Evolutionary conservation across 2,113 vertebrate species (phyloP), one percentile per base, ranked within the genome.

Genomic region (Pteronura brasiliensis): DNA sequence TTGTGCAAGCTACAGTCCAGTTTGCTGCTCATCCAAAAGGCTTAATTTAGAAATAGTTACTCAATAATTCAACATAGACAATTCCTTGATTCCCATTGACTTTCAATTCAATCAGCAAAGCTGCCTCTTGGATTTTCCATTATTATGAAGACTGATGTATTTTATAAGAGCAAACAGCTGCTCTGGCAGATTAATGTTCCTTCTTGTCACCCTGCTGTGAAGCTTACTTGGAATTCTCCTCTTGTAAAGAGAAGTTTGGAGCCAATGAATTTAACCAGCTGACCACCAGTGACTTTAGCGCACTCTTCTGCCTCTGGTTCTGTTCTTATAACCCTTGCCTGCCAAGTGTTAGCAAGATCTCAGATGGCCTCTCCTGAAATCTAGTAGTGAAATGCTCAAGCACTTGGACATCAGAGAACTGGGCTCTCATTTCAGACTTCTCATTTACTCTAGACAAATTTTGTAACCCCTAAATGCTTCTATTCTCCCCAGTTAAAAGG

Each of bases 1-100:
- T 95, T 96, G 89, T 90, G 79, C 88, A 96, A 96, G 71, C 59
- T 88, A n/a, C 72, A 20, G 21, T 93, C 80, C 71, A 36, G 67
- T 88, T 93, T 97, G 31, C 49, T 86, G 65, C 77, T 98, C 92
- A 94, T 79, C 55, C 87, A 90, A 96, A 95, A n/a, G 86, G 57
- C 1, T 88, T 86, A 93, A 98, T 95, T 96, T 97, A 95, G 81
- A 98, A 98, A 97, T 65, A 95, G 87, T 97, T 95, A 80, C 93
- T 97, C 97, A 98, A 97, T 98, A 98, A 98, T 97, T 98, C 95
- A 98, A 57, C 85, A 94, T 97, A 95, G 94, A 96, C 95, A 92
- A 92, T 97, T 97, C 96, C 95, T 98, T 89, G 96, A 97, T 98
- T 98, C 86, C 74, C 88, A 89, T 87, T 97, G 97, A 96, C 97